Percentiles rank a stretch among this genome's conserved stretches.
phyloP scores from a whole-genome alignment of 2,888 invertebrate genomes.

The Augiades crinisus region DNA sequence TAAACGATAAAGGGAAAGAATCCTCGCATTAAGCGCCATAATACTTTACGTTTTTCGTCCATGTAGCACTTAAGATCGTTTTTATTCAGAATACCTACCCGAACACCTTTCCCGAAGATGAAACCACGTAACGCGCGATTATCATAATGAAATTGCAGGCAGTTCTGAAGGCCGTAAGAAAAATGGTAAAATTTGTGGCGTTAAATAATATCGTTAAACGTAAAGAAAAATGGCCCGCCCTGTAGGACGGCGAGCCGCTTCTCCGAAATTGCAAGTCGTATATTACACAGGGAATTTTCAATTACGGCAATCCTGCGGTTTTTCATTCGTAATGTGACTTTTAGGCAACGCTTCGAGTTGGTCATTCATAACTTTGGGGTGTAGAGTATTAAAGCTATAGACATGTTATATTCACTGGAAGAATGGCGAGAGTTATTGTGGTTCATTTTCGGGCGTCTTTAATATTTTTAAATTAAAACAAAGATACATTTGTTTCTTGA shows the following conservation, averaged over 20 bases:
- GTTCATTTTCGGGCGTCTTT: no score
- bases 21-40: conserved; percentile 1
- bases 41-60: conserved; percentile 19
- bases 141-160: conserved; percentile 76
- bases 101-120: conserved; percentile 26
- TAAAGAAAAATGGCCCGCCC: conserved; percentile 71
- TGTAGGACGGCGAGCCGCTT: conserved; percentile 55
- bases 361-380: conserved; percentile 63
- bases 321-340: conserved; percentile 80
- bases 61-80: conserved; percentile 20
- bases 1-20: neutral
- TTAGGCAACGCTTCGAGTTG: conserved; percentile 67
- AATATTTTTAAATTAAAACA: no score
- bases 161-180: conserved; percentile 61
- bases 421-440: no score
- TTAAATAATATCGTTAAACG: conserved; percentile 79
- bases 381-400: conserved; percentile 32
- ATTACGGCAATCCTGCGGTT: conserved; percentile 79
- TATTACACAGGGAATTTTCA: conserved; percentile 80
- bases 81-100: conserved; percentile 23
- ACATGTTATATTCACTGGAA: no score
- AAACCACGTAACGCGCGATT: conserved; percentile 60
- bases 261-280: conserved; percentile 78
- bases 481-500: no score
- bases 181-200: conserved; percentile 76